These are phyloP conservation scores for Clarias fuscus DNA, from an alignment of 2,797 vertebrate genomes.

Conservation along the genomic window DNA sequence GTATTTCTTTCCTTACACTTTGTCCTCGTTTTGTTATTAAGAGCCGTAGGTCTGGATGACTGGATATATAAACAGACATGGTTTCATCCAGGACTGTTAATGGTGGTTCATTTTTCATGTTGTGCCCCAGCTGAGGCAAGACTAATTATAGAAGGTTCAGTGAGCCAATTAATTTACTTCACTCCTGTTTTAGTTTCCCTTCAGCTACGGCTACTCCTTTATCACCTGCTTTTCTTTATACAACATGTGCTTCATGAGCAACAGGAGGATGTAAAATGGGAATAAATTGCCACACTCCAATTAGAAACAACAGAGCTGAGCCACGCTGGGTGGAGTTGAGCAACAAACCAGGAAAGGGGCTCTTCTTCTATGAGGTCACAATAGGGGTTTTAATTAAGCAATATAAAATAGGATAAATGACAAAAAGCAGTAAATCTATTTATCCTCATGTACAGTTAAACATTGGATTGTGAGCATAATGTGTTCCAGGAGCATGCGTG, in stretches of 20 bases:
- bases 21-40: neutral
- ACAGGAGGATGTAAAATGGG: neutral
- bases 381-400: too few species aligned
- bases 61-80: neutral
- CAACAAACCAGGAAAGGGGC: too few species aligned
- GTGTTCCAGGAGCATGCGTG: too few species aligned
- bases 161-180: conserved; percentile 30
- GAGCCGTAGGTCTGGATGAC: neutral
- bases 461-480: too few species aligned
- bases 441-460: too few species aligned
- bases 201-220: conserved; percentile 4
- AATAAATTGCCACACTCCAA: neutral
- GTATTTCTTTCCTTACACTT: neutral
- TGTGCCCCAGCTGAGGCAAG: conserved; percentile 20
- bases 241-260: neutral
- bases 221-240: conserved; percentile 1
- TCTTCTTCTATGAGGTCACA: too few species aligned
- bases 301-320: too few species aligned
- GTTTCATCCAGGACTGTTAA: conserved; percentile 10
- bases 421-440: too few species aligned
- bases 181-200: conserved; percentile 22
- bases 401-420: too few species aligned
- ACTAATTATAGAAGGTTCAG: conserved; percentile 21
- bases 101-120: conserved; percentile 28
- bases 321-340: too few species aligned